Percentiles rank a stretch among this genome's conserved stretches.
These are phyloP conservation scores for Thalassaphorura encarpata DNA, from an alignment of 1,140 invertebrate species.

Conservation along the genomic window DNA sequence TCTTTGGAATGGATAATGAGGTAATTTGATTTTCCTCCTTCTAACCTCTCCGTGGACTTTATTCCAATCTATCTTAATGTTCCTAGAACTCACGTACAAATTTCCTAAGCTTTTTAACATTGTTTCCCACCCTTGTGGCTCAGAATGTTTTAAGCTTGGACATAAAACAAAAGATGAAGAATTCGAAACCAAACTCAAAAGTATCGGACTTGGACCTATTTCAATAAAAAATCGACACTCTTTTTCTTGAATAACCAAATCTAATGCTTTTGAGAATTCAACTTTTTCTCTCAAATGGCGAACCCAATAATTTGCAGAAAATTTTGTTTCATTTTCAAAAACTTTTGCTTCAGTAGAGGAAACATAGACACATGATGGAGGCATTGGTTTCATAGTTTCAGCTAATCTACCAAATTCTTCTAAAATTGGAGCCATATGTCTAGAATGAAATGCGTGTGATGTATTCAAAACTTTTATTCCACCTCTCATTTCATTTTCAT, in stretches of 20 bases:
- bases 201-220: background rate
- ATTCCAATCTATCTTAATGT: no score
- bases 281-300: background rate
- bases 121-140: background rate
- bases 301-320: no score
- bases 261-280: background rate
- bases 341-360: no score
- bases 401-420: background rate
- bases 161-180: background rate
- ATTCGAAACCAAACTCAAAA: background rate
- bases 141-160: no score
- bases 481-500: background rate
- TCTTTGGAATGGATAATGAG: constrained; percentile 13
- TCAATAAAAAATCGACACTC: background rate
- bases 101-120: background rate
- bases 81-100: background rate
- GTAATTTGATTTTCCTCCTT: background rate
- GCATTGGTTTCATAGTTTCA: background rate
- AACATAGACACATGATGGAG: no score
- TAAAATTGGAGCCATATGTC: background rate
- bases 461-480: background rate
- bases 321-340: no score
- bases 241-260: background rate
- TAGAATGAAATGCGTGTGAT: background rate
- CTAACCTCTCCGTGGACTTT: no score